Base-by-base conservation (phyloP, 2,113 vertebrate genomes). In the Deroptyus accipitrinus region DNA sequence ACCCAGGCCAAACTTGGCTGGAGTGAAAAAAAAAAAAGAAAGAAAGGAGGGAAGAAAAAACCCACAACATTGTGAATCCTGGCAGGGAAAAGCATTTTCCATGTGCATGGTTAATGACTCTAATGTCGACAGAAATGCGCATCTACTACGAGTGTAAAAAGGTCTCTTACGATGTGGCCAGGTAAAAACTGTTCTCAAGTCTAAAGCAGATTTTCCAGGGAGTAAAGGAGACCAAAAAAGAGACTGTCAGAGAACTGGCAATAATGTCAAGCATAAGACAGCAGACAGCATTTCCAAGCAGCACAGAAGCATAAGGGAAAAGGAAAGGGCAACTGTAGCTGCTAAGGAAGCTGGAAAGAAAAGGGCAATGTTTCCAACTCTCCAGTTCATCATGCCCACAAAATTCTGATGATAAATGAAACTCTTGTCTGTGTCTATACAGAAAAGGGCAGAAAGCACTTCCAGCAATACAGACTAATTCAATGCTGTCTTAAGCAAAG, bases 251-350 rank as follows among this genome's bases (percentile, higher is more conserved):
- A 83, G 28, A 93, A 31, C 33, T 62, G 57, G 48, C 8, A 78
- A 30, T 75, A 78, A 84, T 8, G 24, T 68, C 57, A 86, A 91
- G 80, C 44, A 35, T 82, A 90, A 93, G 57, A 90, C 24, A 90
- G 25, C 1, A 83, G 55, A 83, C 11, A 57, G 59, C 23, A 69
- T 88, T 83, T 88, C 81, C 69, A 78, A 91, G 62, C n/a, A 79
- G 52, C 44, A 73, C 27, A 73, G 49, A 91, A 88, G 48, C 31
- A 13, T 19, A 68, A 52, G 22, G 18, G 30, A 79, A 17, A 90
- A 92, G 10, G 17, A 91, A 92, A 76, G 24, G 35, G 41, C n/a
- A 87, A 83, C 1, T 80, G 31, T 4, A 27, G n/a, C 48, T 85
- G 62, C 41, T 79, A 88, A 84, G 37, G n/a, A 88, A 94, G 31